A percentile compares a stretch with the other conserved stretches of the same genome.
Evolutionary conservation across 2,797 vertebrate genomes (phyloP).

Genomic region (Macroramphosus scolopax): DNA sequence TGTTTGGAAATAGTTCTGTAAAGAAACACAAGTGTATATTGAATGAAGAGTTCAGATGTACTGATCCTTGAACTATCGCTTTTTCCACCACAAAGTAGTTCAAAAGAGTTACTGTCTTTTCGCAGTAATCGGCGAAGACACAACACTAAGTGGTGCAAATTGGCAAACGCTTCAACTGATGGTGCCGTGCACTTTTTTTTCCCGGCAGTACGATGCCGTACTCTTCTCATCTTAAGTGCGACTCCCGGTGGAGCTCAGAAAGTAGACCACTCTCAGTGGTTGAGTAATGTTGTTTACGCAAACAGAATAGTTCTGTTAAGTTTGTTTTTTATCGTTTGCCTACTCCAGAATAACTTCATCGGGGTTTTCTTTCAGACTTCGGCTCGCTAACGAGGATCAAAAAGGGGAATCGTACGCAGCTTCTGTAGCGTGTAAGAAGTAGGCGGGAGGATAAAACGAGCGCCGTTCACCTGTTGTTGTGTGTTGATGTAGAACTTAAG

Average conservation of each 20-base stretch:
- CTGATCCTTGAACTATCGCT: constrained; percentile 31
- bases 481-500: constrained; percentile 47
- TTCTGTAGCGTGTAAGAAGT: constrained; percentile 29
- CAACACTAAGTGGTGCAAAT: constrained; percentile 31
- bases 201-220: constrained; percentile 17
- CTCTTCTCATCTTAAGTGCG: constrained; percentile 38
- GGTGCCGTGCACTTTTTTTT: constrained; percentile 15
- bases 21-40: constrained; percentile 1
- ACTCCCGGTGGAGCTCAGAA: constrained; percentile 62
- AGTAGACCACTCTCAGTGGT: constrained; percentile 63
- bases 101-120: constrained; percentile 26
- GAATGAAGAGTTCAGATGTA: constrained; percentile 23
- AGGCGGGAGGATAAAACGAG: constrained; percentile 56
- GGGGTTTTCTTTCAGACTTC: constrained; percentile 43
- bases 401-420: constrained; percentile 45
- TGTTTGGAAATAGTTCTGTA: constrained; percentile 8
- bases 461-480: constrained; percentile 66
- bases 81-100: constrained; percentile 37
- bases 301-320: constrained; percentile 62
- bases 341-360: constrained; percentile 61
- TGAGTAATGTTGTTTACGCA: constrained; percentile 69
- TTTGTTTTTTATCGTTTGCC: constrained; percentile 54
- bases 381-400: constrained; percentile 63
- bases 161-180: constrained; percentile 40
- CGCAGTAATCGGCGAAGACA: constrained; percentile 26